Conservation (phyloP, 1,140 invertebrate genomes). For the Lordiphosa stackelbergi region DNA sequence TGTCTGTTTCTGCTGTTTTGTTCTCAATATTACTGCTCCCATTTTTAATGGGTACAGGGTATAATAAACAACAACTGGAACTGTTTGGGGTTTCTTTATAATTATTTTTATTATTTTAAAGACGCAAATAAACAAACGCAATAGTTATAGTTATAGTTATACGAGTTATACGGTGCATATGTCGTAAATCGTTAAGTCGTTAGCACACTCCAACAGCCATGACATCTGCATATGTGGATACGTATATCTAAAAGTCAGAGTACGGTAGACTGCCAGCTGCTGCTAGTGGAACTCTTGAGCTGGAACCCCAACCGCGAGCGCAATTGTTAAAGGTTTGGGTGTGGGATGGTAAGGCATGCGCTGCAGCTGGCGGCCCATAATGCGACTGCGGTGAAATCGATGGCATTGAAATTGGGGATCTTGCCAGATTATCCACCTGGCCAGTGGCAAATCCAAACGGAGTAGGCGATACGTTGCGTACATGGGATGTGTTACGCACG, state of each 20-base stretch:
- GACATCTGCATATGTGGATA: not conserved
- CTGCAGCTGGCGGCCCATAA: not conserved
- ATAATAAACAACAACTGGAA: not conserved
- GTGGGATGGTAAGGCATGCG: not conserved
- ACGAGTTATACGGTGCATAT: constrained; percentile 10
- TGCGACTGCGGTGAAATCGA: constrained; percentile 14
- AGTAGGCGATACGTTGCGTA: constrained; percentile 45
- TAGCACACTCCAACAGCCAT: constrained; percentile 1
- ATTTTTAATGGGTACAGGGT: too few relatives aligned
- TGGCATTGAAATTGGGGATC: constrained; percentile 13
- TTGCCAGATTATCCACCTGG: not conserved
- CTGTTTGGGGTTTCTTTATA: not conserved
- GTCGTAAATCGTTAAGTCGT: constrained; percentile 39
- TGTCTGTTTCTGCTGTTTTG: too few relatives aligned
- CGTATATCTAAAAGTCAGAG: constrained; percentile 50
- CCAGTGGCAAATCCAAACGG: constrained; percentile 23
- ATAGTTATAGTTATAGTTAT: constrained; percentile 23
- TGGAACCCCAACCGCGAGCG: constrained; percentile 84
- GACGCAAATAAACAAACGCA: constrained; percentile 57
- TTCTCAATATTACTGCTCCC: too few relatives aligned
- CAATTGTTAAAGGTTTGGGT: constrained; percentile 87
- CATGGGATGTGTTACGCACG: constrained; percentile 8
- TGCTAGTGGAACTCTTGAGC: not conserved
- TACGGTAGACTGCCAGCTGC: constrained; percentile 38
- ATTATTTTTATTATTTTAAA: constrained; percentile 43